A percentile compares a stretch with the other conserved stretches of the same genome.
Conservation (phyloP, 2,113 vertebrate genomes). For the Chlamydotis undulata region DNA sequence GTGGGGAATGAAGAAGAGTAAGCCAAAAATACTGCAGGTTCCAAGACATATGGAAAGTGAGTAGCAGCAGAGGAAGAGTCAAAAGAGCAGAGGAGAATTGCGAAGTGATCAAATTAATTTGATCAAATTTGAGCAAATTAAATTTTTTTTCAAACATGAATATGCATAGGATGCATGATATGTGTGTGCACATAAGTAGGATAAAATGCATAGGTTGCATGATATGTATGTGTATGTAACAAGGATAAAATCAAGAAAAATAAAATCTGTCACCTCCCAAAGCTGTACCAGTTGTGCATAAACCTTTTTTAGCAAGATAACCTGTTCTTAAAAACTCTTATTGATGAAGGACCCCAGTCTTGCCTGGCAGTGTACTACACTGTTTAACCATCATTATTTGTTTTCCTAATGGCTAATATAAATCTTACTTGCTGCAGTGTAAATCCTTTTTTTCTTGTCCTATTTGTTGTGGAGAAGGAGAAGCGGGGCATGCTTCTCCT, state of each 20-base stretch:
- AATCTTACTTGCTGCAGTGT: background rate
- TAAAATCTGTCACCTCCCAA: background rate
- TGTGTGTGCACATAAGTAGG: background rate
- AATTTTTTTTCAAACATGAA: conserved; percentile 1
- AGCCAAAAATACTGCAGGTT: background rate
- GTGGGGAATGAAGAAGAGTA: background rate
- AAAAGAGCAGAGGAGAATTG: background rate
- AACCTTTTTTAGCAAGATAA: background rate
- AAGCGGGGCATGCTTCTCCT: background rate
- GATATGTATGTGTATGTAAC: background rate
- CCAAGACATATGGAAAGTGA: background rate
- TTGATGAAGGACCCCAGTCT: background rate
- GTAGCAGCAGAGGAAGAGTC: background rate
- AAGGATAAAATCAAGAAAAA: background rate
- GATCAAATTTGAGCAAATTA: background rate
- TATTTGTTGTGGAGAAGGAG: background rate
- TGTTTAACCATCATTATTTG: background rate
- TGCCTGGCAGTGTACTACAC: background rate
- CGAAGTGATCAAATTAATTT: background rate
- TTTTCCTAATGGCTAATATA: background rate
- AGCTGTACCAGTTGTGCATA: background rate
- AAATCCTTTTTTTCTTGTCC: background rate
- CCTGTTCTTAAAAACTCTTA: background rate
- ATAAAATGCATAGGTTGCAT: background rate
- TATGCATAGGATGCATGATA: background rate